Evolutionary conservation across 2,113 vertebrate species (phyloP).

Genomic region (Dicrurus megarhynchus): DNA sequence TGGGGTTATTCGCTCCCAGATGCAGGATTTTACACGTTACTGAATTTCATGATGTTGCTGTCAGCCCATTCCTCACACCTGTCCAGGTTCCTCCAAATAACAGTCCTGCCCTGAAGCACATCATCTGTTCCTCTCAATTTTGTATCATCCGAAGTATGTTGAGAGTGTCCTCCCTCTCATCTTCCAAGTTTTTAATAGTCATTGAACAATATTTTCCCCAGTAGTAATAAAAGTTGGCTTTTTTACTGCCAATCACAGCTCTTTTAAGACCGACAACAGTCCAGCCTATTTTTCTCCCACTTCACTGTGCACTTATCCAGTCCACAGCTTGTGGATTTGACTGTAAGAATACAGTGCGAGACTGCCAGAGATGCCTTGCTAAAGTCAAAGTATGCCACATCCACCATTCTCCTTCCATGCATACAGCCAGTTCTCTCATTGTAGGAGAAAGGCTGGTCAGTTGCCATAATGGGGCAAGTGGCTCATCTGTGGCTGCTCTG

Average conservation of each 20-base stretch:
- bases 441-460: not conserved
- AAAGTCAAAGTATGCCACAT: not conserved
- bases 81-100: not conserved
- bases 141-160: not conserved
- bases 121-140: slow-evolving; percentile 1
- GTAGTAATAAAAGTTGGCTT: not conserved
- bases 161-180: not conserved
- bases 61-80: slow-evolving; percentile 6
- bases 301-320: not conserved
- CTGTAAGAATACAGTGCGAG: not conserved
- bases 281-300: not conserved
- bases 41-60: not conserved
- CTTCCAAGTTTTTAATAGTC: not conserved
- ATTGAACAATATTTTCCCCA: not conserved
- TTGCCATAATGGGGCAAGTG: not conserved
- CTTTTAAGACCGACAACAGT: not conserved
- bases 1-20: not conserved
- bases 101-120: not conserved
- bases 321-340: not conserved
- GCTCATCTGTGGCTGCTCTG: not conserved
- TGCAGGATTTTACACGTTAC: slow-evolving; percentile 10
- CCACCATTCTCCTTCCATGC: not conserved
- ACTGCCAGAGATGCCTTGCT: not conserved
- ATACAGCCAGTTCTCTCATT: not conserved
- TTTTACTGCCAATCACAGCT: not conserved